Percentiles rank a stretch among this genome's conserved stretches.
phyloP scores from a whole-genome alignment of 2,797 vertebrate species.

The Chelonia mydas region DNA sequence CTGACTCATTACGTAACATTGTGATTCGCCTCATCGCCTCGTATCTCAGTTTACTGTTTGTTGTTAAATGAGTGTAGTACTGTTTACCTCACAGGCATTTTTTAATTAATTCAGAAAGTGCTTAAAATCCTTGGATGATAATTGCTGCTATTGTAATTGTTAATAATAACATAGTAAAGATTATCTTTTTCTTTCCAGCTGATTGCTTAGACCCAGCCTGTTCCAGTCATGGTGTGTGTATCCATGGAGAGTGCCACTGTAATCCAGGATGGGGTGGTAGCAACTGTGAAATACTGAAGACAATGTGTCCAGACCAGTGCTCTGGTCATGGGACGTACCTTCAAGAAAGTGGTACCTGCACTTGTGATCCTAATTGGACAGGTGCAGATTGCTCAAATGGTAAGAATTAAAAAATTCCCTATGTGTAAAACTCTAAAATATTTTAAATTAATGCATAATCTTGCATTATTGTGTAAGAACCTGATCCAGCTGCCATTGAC shows the following conservation, averaged over 20 bases:
- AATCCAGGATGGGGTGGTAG: slow-evolving; percentile 94
- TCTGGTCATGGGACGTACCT: slow-evolving; percentile 94
- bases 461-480: background rate
- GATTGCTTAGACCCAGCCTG: slow-evolving; percentile 95
- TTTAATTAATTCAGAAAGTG: background rate
- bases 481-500: background rate
- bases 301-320: slow-evolving; percentile 96
- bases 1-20: background rate
- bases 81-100: background rate
- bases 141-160: background rate
- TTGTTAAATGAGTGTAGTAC: background rate
- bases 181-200: slow-evolving; percentile 74
- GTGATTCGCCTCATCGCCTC: background rate
- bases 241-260: slow-evolving; percentile 96
- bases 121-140: rapidly evolving
- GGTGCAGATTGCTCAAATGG: slow-evolving; percentile 96
- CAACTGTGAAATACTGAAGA: slow-evolving; percentile 93
- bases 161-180: background rate
- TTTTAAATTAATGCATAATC: background rate
- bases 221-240: slow-evolving; percentile 93
- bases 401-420: slow-evolving; percentile 63
- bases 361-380: slow-evolving; percentile 94
- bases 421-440: background rate
- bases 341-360: slow-evolving; percentile 91
- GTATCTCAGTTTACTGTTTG: background rate